Evolutionary conservation across 2,113 vertebrate genomes (phyloP).

Genomic region (Mandrillus leucophaeus): DNA sequence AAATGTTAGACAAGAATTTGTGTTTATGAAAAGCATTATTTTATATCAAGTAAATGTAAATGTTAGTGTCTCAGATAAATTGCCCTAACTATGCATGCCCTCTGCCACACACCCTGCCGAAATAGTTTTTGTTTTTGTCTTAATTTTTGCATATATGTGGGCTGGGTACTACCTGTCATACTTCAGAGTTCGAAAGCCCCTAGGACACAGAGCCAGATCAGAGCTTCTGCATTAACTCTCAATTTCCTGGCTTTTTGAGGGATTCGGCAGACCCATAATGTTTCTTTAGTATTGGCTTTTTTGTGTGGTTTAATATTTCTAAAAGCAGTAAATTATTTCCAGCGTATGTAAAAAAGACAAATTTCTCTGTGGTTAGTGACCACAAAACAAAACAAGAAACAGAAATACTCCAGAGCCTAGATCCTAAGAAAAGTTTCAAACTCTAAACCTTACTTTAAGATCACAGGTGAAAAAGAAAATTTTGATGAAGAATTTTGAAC

Average conservation of each 20-base stretch:
- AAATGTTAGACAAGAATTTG: background rate
- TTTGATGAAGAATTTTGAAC: slow-evolving; percentile 57
- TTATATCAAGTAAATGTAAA: slow-evolving; percentile 13
- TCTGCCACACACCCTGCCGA: background rate
- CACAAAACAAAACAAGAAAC: slow-evolving; percentile 88
- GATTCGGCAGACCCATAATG: slow-evolving; percentile 81
- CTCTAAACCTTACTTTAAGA: slow-evolving; percentile 83
- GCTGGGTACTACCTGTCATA: slow-evolving; percentile 42
- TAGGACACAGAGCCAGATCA: slow-evolving; percentile 75
- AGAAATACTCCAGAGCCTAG: slow-evolving; percentile 80
- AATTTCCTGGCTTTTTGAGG: slow-evolving; percentile 85
- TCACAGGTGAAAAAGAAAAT: slow-evolving; percentile 67
- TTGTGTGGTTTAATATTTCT: slow-evolving; percentile 88
- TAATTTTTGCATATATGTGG: background rate
- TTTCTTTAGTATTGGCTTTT: slow-evolving; percentile 83
- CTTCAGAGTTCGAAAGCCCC: slow-evolving; percentile 14
- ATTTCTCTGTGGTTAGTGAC: slow-evolving; percentile 88
- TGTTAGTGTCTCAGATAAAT: slow-evolving; percentile 29
- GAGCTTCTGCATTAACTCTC: slow-evolving; percentile 81
- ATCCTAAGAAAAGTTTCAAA: slow-evolving; percentile 79
- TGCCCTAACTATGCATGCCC: background rate
- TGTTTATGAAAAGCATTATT: slow-evolving; percentile 8
- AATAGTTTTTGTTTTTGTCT: background rate
- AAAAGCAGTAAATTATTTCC: slow-evolving; percentile 88
- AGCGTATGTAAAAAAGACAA: slow-evolving; percentile 86